Conservation (phyloP, 2,797 vertebrate genomes). For the Otus scops region DNA sequence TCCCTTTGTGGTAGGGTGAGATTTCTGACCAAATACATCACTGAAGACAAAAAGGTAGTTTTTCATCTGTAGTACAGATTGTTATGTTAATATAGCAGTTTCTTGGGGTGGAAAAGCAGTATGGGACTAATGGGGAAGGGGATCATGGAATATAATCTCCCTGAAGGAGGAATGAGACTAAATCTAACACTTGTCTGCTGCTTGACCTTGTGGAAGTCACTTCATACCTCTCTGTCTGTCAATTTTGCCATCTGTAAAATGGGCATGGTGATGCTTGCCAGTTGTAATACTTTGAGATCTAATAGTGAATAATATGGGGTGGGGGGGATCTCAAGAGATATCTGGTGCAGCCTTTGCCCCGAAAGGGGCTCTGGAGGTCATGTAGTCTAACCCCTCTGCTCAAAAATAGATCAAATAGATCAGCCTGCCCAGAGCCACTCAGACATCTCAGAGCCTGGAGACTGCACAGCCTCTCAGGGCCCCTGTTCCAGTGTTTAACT, state of each 20-base stretch:
- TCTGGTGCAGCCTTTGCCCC: not conserved
- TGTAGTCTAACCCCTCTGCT: not conserved
- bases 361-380: not conserved
- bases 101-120: not conserved
- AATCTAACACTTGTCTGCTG: not conserved
- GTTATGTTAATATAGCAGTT: not conserved
- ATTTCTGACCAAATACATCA: not conserved
- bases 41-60: not conserved
- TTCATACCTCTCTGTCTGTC: not conserved
- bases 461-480: not conserved
- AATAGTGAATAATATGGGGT: not conserved
- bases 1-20: not conserved
- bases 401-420: not conserved
- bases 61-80: not conserved
- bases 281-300: not conserved
- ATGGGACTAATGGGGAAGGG: not conserved
- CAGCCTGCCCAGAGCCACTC: not conserved
- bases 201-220: not conserved
- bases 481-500: not conserved
- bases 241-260: not conserved
- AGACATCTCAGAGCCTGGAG: not conserved
- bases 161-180: not conserved
- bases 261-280: not conserved
- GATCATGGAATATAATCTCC: not conserved
- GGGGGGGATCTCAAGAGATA: not conserved